Conservation (phyloP, 2,888 invertebrate species). For the Calliphora vomitoria region DNA sequence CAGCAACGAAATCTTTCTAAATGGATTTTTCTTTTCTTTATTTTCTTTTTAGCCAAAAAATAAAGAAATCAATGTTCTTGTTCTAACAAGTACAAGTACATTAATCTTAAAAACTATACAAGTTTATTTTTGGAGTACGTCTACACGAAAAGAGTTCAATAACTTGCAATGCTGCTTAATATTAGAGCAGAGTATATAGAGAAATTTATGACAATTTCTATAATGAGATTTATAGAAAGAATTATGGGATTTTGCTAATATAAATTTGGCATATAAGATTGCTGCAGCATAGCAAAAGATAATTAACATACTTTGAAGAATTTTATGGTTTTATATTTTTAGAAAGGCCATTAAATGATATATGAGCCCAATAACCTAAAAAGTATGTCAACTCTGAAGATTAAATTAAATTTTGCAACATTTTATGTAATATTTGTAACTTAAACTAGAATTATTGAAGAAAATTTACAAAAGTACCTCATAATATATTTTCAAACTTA, state of each 20-base stretch:
- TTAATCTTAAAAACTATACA: constrained; percentile 26
- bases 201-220: not conserved
- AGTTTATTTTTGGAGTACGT: not conserved
- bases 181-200: not conserved
- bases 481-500: too few relatives aligned
- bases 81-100: constrained; percentile 7
- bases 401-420: too few relatives aligned
- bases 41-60: not conserved
- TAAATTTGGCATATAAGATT: not conserved
- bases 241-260: not conserved
- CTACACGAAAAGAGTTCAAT: constrained; percentile 32
- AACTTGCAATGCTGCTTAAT: constrained; percentile 19
- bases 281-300: not conserved
- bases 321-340: not conserved
- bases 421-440: too few relatives aligned
- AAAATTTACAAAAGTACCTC: too few relatives aligned
- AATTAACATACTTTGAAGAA: constrained; percentile 32
- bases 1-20: not conserved
- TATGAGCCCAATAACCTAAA: constrained; percentile 1
- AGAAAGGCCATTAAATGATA: not conserved
- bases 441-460: too few relatives aligned
- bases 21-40: constrained; percentile 4
- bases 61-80: constrained; percentile 45
- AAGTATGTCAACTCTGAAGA: too few relatives aligned
- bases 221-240: not conserved